Evolutionary conservation across 2,113 vertebrate genomes (phyloP), one percentile per base, ranked within the genome.

Genomic region (Pluvialis apricaria): DNA sequence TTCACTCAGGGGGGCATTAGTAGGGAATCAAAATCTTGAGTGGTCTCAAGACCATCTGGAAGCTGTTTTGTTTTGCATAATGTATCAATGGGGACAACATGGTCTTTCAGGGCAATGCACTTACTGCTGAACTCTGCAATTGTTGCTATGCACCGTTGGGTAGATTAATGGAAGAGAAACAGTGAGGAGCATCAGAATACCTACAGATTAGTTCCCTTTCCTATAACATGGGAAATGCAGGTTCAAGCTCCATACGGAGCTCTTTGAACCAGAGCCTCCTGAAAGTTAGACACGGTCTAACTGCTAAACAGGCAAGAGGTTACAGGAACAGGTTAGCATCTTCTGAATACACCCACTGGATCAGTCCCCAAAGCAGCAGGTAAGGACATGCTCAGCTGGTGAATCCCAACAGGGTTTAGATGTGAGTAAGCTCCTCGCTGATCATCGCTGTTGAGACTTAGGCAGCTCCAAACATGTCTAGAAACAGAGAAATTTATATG

Each of bases 391-490:
- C 34, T 85, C 31, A 44, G 57, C 57, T 91, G 57, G 73, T 94
- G 93, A 76, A 84, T 94, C 93, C 80, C 78, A 93, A 9, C 38
- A 2, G 44, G 57, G 78, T 65, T 96, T 87, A 79, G 78, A 65
- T 51, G n/a, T 97, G 93, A 96, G 81, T 96, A 95, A 96, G 81
- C 66, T 89, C 65, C 73, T 91, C 51, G 28, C 38, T 38, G 80
- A 84, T 94, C 93, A 71, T 84, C 70, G 16, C 65, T 82, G 47
- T 73, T 16, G 62, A 92, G 91, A 85, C 20, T 72, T 31, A 45
- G 89, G 49, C 96, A 95, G 62, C 70, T 96, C 89, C 82, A 92
- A 82, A 97, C 96, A 82, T 19, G 94, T 32, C 66, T 84, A 82
- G 84, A 93, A 91, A 52, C 14, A 24, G 77, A 66, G 88, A 94